phyloP scores from a whole-genome alignment of 1,140 invertebrate species.

The Cherax quadricarinatus region DNA sequence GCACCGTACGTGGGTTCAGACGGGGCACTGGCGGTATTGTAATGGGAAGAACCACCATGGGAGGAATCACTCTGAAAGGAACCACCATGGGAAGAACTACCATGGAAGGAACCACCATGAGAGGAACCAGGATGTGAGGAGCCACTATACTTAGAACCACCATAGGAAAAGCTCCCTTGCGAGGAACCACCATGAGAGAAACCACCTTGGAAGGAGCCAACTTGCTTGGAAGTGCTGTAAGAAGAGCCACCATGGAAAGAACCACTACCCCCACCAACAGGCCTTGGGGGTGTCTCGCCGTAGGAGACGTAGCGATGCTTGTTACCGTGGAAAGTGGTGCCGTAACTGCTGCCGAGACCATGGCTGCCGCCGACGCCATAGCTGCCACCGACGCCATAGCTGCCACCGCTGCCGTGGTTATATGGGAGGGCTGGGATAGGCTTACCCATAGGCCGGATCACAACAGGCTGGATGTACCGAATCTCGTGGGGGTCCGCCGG shows the following conservation, averaged over 20 bases:
- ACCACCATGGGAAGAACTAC: no score
- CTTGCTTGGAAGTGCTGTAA: no score
- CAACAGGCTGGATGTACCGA: slow-evolving; percentile 59
- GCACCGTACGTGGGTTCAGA: background rate
- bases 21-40: background rate
- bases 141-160: no score
- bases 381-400: background rate
- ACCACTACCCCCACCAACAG: background rate
- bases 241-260: no score
- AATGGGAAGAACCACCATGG: background rate
- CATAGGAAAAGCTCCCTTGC: background rate
- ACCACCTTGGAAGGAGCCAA: no score
- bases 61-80: no score
- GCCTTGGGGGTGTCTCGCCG: background rate
- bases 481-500: slow-evolving; percentile 52
- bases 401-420: background rate
- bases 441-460: slow-evolving; percentile 56
- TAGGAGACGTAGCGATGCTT: background rate
- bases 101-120: no score
- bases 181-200: background rate
- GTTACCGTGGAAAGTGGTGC: background rate
- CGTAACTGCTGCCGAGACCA: background rate
- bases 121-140: no score
- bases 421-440: slow-evolving; percentile 56
- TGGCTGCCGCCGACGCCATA: background rate